Percentiles rank a stretch among this genome's conserved stretches.
phyloP scores from a whole-genome alignment of 2,888 invertebrate genomes.

The Sepiola atlantica region DNA sequence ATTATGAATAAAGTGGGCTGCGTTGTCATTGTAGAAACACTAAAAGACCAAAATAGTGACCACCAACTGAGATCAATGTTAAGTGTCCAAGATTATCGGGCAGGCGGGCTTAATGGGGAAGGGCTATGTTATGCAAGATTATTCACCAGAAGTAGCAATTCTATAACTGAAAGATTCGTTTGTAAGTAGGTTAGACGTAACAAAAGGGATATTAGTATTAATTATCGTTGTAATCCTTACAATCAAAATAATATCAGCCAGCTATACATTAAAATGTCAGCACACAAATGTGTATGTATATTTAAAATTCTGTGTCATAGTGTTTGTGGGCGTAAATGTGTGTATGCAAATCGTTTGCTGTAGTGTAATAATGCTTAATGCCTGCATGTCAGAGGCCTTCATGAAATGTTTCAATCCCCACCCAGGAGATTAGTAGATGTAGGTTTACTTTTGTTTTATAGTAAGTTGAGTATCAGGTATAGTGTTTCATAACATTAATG shows the following conservation, averaged over 20 bases:
- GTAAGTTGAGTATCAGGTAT: not conserved
- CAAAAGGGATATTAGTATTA: not conserved
- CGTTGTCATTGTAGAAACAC: not conserved
- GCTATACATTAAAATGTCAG: not conserved
- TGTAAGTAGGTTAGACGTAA: not conserved
- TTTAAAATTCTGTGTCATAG: not conserved
- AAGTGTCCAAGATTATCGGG: not conserved
- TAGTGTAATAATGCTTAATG: not conserved
- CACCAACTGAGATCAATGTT: constrained; percentile 32
- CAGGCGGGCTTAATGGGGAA: not conserved
- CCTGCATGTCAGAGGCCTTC: constrained; percentile 32
- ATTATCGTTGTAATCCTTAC: not conserved
- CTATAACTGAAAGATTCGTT: not conserved
- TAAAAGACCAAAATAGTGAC: not conserved
- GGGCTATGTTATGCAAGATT: not conserved
- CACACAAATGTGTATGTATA: not conserved
- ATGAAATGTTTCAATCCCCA: constrained; percentile 32
- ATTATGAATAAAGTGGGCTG: too few relatives aligned
- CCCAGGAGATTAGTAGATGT: constrained; percentile 18
- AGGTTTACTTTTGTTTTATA: not conserved
- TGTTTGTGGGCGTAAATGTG: not conserved
- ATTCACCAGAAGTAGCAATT: not conserved
- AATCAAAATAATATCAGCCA: not conserved
- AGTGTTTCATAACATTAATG: constrained; percentile 23
- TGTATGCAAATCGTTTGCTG: not conserved